These are phyloP conservation scores for Sceloporus tristichus DNA, from an alignment of 2,113 vertebrate species.

Conservation along the genomic window DNA sequence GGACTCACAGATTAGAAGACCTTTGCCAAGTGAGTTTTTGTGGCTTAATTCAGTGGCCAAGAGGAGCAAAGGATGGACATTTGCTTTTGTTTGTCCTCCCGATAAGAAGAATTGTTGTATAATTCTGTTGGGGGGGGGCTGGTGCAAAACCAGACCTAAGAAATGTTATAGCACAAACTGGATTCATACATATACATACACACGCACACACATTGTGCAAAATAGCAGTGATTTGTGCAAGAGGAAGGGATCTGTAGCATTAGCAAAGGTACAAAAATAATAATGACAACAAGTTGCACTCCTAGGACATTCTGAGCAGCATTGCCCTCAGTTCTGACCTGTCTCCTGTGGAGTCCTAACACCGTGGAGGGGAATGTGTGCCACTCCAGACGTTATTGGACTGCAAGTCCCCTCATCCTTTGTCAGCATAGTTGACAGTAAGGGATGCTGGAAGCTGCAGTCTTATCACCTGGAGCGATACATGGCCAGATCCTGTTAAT, in stretches of 20 bases:
- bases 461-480: no score
- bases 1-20: not conserved
- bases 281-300: not conserved
- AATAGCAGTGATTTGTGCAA: slow-evolving; percentile 30
- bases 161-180: not conserved
- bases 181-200: not conserved
- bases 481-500: no score
- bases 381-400: not conserved
- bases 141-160: not conserved
- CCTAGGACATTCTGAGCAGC: not conserved
- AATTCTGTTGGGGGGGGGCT: not conserved
- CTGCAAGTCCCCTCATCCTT: not conserved
- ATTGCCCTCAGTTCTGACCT: no score
- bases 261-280: not conserved
- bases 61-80: not conserved
- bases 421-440: no score
- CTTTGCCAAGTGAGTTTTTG: not conserved
- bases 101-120: not conserved
- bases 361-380: no score
- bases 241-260: not conserved
- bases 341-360: not conserved
- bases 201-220: slow-evolving; percentile 14
- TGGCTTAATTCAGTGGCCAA: not conserved
- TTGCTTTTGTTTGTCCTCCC: not conserved
- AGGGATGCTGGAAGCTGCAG: no score